Conservation (phyloP, 2,888 invertebrate genomes). For the Cephus pygmeus region DNA sequence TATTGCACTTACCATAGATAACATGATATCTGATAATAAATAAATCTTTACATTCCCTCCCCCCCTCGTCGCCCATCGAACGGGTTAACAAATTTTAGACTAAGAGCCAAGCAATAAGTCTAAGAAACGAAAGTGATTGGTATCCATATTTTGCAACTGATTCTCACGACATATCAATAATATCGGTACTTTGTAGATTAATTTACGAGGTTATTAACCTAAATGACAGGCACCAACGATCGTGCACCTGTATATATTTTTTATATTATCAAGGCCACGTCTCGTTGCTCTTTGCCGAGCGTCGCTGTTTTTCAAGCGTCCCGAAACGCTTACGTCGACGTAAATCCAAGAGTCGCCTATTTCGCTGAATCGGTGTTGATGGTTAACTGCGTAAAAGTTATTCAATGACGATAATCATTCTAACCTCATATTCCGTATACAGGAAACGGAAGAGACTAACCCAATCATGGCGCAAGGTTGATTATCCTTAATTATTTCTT, state of each 20-base stretch:
- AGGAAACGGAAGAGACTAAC: neutral
- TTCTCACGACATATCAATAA: neutral
- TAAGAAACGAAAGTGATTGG: neutral
- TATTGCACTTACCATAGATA: neutral
- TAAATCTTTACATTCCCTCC: neutral
- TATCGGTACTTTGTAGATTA: neutral
- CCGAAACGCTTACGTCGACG: neutral
- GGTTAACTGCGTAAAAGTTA: neutral
- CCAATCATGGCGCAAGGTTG: neutral
- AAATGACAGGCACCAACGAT: neutral
- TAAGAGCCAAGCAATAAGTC: neutral
- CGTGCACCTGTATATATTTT: neutral
- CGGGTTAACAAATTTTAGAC: neutral
- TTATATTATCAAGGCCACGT: neutral
- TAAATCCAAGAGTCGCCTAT: neutral
- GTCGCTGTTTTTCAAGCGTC: neutral
- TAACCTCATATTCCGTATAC: neutral
- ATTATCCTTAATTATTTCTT: neutral
- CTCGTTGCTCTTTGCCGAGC: neutral
- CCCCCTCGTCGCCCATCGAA: neutral
- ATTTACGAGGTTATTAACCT: neutral
- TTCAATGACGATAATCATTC: neutral
- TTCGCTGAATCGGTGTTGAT: neutral
- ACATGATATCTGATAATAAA: neutral
- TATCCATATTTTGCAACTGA: neutral